Conservation (phyloP, 2,113 vertebrate species). For the Noturus placidus region DNA sequence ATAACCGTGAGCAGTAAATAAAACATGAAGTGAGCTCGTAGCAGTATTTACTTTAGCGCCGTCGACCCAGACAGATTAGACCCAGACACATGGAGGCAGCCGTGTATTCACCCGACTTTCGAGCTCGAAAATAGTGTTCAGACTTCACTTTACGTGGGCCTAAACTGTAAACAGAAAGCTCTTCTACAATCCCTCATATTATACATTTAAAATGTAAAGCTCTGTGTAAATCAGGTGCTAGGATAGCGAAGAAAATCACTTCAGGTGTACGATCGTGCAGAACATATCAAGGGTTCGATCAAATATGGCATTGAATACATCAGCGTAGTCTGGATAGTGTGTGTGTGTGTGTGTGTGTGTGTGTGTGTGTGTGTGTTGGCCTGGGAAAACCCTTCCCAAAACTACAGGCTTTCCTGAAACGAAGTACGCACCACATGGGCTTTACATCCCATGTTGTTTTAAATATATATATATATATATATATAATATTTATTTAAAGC, state of each 20-base stretch:
- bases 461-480: neutral
- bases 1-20: no score
- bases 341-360: no score
- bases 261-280: neutral
- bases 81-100: neutral
- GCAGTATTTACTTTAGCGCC: neutral
- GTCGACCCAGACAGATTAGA: neutral
- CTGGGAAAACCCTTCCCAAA: neutral
- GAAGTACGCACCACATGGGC: neutral
- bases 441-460: neutral
- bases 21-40: no score
- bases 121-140: neutral
- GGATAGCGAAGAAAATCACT: no score
- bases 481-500: neutral
- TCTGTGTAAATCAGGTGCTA: neutral
- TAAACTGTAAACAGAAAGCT: neutral
- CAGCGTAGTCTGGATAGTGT: neutral
- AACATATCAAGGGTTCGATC: neutral
- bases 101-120: neutral
- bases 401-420: neutral
- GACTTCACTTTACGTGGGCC: neutral
- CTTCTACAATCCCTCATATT: neutral
- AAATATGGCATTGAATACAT: neutral
- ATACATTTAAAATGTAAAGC: neutral
- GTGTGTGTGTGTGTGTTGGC: neutral